Base-by-base conservation (phyloP, 2,113 vertebrate species). In the Leptobrachium ailaonicum region DNA sequence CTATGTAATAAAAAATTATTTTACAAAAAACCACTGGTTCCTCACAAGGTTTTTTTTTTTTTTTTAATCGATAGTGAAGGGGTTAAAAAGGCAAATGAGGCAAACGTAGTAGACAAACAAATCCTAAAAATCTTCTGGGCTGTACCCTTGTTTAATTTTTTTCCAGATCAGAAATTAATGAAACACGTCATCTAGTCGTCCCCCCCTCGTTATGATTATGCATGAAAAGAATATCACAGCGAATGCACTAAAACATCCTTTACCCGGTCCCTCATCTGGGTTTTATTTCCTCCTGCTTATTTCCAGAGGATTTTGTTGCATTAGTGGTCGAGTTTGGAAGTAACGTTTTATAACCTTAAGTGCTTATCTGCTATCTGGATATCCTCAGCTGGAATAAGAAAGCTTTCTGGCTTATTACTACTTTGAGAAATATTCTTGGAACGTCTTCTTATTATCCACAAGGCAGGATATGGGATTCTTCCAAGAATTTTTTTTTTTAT, bases 381-480 rank as follows among this genome's bases (percentile, higher is more conserved):
- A 85, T 20, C 54, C 60, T 85, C 70, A 75, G 42, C 58, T 80
- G 64, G 83, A 88, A 89, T 71, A 69, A 40, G 81, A 85, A 86
- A 41, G 66, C 68, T 71, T 85, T 60, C 84, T 73, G 66, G 70
- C 83, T 85, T 76, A 83, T 74, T 82, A 73, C 73, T 63, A 73
- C 73, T 63, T 81, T 82, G 77, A 76, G 82, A 84, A 87, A 84
- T 84, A 85, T 85, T 85, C 78, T 82, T 76, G 74, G 82, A 87
- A 87, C 72, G 77, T 73, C 77, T 69, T 58, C 53, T 44, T 64
- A 83, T 47, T 77, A 41, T 83, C 76, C 76, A 0, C 9, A 32
- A 81, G 20, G 69, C 82, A 76, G 66, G 79, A 54, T 66, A 50
- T 13, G 54, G 13, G 41, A 80, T 69, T 76, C 54, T 83, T 82